These are phyloP conservation scores for Acrossocheilus wenchowensis DNA, from an alignment of 2,797 vertebrate species.

Conservation along the genomic window DNA sequence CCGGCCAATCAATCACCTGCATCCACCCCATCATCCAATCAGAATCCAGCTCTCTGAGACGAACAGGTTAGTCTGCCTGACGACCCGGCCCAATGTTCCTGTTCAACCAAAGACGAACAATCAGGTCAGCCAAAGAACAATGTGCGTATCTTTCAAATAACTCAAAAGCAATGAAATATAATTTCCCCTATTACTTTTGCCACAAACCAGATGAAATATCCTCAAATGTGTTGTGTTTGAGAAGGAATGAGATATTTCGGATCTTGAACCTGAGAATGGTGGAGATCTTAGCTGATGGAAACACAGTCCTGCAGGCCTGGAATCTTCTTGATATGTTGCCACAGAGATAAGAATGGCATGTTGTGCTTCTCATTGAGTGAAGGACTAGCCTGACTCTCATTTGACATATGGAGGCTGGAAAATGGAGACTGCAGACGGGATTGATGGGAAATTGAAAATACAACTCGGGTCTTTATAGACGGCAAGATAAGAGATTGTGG, in stretches of 20 bases:
- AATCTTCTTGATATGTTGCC: slow-evolving; percentile 24
- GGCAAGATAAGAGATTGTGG: slow-evolving; percentile 4
- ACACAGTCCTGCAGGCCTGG: background rate
- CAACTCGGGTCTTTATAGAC: slow-evolving; percentile 42
- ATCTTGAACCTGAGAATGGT: background rate
- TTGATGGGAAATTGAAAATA: slow-evolving; percentile 34
- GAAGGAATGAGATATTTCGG: slow-evolving; percentile 4
- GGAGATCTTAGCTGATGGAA: slow-evolving; percentile 4
- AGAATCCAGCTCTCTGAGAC: slow-evolving; percentile 32
- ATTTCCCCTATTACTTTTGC: background rate
- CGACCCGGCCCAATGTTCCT: background rate
- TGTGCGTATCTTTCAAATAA: background rate
- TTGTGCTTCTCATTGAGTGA: slow-evolving; percentile 20
- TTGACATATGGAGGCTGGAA: slow-evolving; percentile 28
- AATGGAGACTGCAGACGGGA: slow-evolving; percentile 7
- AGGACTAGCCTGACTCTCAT: slow-evolving; percentile 30
- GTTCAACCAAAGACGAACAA: background rate
- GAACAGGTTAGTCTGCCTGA: slow-evolving; percentile 36
- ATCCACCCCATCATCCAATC: slow-evolving; percentile 24
- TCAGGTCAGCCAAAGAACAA: slow-evolving; percentile 24
- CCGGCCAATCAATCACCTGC: slow-evolving; percentile 37
- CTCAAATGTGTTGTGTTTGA: background rate
- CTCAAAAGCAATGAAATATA: background rate
- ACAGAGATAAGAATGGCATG: slow-evolving; percentile 24
- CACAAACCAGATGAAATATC: slow-evolving; percentile 1